These are phyloP conservation scores for Cephonodes hylas DNA, from an alignment of 2,888 invertebrate species.

Conservation along the genomic window DNA sequence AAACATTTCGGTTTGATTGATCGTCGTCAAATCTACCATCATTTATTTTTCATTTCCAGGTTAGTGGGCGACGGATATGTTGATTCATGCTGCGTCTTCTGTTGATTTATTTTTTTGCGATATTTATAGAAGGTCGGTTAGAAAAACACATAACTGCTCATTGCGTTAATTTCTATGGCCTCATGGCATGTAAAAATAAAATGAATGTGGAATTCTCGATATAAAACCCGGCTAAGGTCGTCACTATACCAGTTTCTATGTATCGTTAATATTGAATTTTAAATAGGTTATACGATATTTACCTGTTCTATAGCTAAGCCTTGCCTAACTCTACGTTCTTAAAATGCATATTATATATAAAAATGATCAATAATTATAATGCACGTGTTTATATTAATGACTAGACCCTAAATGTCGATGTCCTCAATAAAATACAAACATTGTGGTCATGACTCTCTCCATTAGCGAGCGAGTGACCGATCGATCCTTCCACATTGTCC, in stretches of 20 bases:
- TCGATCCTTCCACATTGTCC: background rate
- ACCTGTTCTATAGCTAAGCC: no score
- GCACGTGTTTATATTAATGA: background rate
- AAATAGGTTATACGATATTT: background rate
- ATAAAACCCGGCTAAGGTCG: background rate
- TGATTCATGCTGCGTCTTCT: background rate
- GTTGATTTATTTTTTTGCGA: background rate
- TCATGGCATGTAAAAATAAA: background rate
- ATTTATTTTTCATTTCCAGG: slow-evolving; percentile 1
- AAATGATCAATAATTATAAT: no score
- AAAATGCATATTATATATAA: no score
- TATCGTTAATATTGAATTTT: background rate
- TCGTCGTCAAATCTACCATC: background rate
- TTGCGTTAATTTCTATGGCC: background rate
- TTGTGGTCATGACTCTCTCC: background rate
- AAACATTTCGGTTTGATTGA: background rate
- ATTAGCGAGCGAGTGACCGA: background rate
- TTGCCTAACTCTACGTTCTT: background rate
- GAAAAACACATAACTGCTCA: background rate
- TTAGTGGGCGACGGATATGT: background rate
- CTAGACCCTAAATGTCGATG: background rate
- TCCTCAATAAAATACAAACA: background rate
- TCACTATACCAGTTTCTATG: background rate
- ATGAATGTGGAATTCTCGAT: background rate
- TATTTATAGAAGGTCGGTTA: background rate